Percentiles rank a stretch among this genome's conserved stretches.
Evolutionary conservation across 2,113 vertebrate species (phyloP).

Genomic region (Ictalurus punctatus): DNA sequence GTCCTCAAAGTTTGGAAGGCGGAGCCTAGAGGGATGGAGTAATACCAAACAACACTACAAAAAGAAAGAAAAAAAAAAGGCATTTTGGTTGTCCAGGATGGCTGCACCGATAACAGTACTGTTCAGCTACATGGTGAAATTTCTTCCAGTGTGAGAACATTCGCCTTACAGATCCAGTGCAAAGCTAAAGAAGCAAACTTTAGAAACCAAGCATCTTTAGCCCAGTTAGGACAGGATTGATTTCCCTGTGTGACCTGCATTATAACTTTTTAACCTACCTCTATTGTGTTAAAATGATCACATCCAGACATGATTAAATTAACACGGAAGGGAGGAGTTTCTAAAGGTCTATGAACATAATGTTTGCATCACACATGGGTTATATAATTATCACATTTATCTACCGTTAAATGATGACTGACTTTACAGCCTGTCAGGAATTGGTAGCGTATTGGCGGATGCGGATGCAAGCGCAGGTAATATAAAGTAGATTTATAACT

Average conservation of each 20-base stretch:
- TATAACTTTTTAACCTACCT: background rate
- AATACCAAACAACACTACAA: background rate
- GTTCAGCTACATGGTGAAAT: background rate
- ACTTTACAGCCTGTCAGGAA: background rate
- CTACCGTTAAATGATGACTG: background rate
- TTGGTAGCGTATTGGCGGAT: too few relatives aligned
- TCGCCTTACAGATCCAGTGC: background rate
- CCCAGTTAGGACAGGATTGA: too few relatives aligned
- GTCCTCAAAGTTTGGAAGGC: background rate
- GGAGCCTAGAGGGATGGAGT: background rate
- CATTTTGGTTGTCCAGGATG: background rate
- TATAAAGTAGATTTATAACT: background rate
- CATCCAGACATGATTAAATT: background rate
- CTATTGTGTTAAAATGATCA: background rate
- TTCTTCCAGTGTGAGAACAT: background rate
- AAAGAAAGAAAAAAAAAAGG: background rate
- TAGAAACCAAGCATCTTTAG: too few relatives aligned
- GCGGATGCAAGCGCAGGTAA: background rate
- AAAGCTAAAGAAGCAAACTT: background rate
- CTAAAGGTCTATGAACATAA: background rate
- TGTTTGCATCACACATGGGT: background rate
- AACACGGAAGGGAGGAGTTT: background rate
- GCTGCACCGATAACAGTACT: background rate
- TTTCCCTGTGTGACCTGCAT: background rate
- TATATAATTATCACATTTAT: background rate